These are phyloP conservation scores for Drosophila rufa DNA, from an alignment of 1,140 invertebrate species.

Conservation along the genomic window DNA sequence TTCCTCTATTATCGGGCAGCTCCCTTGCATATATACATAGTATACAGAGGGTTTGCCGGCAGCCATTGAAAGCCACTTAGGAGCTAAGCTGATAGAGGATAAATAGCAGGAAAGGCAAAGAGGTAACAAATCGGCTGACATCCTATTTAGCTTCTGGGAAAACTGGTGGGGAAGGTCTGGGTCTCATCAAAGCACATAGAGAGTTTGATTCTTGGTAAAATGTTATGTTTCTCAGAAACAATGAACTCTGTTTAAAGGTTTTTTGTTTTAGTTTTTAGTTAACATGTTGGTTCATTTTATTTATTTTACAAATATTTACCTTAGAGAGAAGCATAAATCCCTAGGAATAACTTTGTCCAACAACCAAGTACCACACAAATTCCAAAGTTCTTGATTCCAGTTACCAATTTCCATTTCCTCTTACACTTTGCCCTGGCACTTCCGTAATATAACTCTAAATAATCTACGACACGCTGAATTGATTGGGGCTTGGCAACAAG, in stretches of 20 bases:
- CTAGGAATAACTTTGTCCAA: no score
- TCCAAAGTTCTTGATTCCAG: background rate
- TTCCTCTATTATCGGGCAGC: conserved; percentile 8
- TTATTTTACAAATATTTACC: background rate
- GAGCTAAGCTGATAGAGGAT: conserved; percentile 28
- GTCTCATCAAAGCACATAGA: no score
- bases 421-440: background rate
- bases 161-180: background rate
- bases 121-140: background rate
- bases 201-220: background rate
- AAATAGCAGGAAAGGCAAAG: conserved; percentile 10
- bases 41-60: background rate
- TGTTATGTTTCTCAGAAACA: background rate
- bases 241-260: no score
- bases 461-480: conserved; percentile 15
- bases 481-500: conserved; percentile 42
- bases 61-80: conserved; percentile 8
- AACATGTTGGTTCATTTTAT: no score
- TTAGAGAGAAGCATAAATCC: background rate
- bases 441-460: conserved; percentile 5
- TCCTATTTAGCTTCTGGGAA: conserved; percentile 1
- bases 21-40: background rate
- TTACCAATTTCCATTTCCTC: background rate
- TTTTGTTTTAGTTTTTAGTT: no score
- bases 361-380: background rate